Evolutionary conservation across 2,888 invertebrate genomes (phyloP), one percentile per base, ranked within the genome.

Genomic region (Ectropis crepuscularia): DNA sequence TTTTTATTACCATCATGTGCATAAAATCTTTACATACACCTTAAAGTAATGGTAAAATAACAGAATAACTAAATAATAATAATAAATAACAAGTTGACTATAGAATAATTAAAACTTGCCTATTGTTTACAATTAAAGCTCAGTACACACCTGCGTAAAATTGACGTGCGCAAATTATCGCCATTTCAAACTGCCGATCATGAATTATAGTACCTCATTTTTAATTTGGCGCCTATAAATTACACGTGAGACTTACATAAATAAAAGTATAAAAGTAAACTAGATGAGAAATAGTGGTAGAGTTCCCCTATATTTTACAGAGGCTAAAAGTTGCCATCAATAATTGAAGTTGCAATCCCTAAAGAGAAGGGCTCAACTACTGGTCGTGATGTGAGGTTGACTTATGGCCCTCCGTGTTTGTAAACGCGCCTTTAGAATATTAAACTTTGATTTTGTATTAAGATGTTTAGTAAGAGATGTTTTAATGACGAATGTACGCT

Each of bases 281-380:
- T 81, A 80, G 75, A 83, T 88, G 87, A 89, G 81, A 89, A 88
- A 88, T 89, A 75, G 87, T 81, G 73, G 76, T 76, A 76, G 75
- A 80, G 80, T 75, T 81, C 85, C 85, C 85, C 85, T 84, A 89
- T 91, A 90, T 88, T 88, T 92, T 89, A 91, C 84, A 83, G 81
- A 73, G 86, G 89, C 87, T 89, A 89, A 89, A 86, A 91, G 87
- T 91, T 88, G 82, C 85, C 84, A 90, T 92, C 90, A 92, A 92
- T 92, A 92, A 91, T 92, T 92, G 90, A 92, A 91, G 86, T 85
- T 82, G 76, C 72, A 73, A 74, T 87, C 90, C 82, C 87, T 64
- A 55, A 87, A 84, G 92, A 87, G 76, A 72, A 76, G 82, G 89
- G 89, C 81, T 90, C 86, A 73, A 67, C 58, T 67, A 61, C 78